Base-by-base conservation (phyloP, 2,888 invertebrate genomes). In the Trichogramma dendrolimi region DNA sequence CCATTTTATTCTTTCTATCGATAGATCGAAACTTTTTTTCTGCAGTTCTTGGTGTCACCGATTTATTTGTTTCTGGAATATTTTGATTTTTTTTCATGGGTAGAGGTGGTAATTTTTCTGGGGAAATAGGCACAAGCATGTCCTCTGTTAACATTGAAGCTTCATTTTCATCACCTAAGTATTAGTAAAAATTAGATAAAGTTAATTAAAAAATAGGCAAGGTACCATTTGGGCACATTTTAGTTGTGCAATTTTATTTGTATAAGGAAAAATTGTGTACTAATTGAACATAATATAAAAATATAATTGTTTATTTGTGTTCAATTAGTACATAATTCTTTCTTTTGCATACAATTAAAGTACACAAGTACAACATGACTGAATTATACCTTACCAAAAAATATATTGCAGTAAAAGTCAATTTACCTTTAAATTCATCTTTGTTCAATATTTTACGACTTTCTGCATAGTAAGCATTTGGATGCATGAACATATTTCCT, bases 381-480 rank as follows among this genome's bases (percentile, higher is more conserved):
- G 5, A 7, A 1, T 14, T 27, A 14, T 6, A 43, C 27, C 5
- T 39, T 51, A 51, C 39, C 41, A 51, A 39, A 51, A 39, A 51
- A 7, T 43, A 44, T 46, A 6, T 10, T 38, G 14, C 42, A 56
- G 11, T 49, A 47, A 4, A 8, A 55, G 8, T 47, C 4, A 38
- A 10, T 57, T 42, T 58, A 65, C 65, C 61, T 61, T 65, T 60
- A 49, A 58, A 47, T 53, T 59, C 46, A 48, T 71, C 70, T 66
- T 74, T 71, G 4, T 57, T 64, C 46, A 70, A 70, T 62, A 76
- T 69, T 39, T 50, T 57, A 50, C 73, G 70, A 71, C 73, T 73
- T 64, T 71, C 92, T 71, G 89, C 87, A 79, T 91, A 96, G 79
- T 90, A 97, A 68, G 91, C 90, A 81, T 96, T 96, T 0, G 97